These are phyloP conservation scores for Desmodus rotundus DNA, from an alignment of 2,113 vertebrate species.

Conservation along the genomic window DNA sequence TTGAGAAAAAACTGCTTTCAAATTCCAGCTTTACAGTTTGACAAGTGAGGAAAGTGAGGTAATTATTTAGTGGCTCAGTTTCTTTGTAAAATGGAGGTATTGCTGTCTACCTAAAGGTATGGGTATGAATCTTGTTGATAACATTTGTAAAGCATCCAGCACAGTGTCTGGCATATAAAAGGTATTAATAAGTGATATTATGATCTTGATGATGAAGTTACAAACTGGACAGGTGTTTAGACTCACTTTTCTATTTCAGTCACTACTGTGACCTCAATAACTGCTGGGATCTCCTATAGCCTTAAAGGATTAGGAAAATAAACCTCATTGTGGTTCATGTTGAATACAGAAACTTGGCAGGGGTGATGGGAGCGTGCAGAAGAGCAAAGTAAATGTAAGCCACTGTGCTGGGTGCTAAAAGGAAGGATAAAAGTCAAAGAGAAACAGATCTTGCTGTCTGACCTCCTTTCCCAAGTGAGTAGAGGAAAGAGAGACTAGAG, in stretches of 20 bases:
- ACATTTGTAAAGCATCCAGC: not conserved
- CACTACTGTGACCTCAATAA: conserved; percentile 52
- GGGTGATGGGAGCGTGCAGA: not conserved
- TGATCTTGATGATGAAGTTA: conserved; percentile 39
- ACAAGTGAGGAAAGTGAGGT: not conserved
- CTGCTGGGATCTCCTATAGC: conserved; percentile 32
- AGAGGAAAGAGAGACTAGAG: not conserved
- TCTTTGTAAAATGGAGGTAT: conserved; percentile 17
- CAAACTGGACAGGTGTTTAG: conserved; percentile 57
- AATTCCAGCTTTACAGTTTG: not conserved
- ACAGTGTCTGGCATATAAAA: not conserved
- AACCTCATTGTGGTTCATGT: conserved; percentile 1
- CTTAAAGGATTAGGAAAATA: conserved; percentile 62
- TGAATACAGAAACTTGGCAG: not conserved
- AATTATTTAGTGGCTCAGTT: not conserved
- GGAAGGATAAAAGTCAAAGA: not conserved
- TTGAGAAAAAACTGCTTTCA: not conserved
- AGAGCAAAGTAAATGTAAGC: conserved; percentile 18
- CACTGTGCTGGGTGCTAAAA: conserved; percentile 23
- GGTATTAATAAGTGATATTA: conserved; percentile 29
- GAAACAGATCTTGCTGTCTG: not conserved
- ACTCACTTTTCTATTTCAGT: conserved; percentile 64
- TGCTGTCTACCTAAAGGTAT: not conserved
- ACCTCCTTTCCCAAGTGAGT: not conserved
- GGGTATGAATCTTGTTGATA: too few relatives aligned